Evolutionary conservation across 2,113 vertebrate genomes (phyloP).

Genomic region (Taxidea taxus): DNA sequence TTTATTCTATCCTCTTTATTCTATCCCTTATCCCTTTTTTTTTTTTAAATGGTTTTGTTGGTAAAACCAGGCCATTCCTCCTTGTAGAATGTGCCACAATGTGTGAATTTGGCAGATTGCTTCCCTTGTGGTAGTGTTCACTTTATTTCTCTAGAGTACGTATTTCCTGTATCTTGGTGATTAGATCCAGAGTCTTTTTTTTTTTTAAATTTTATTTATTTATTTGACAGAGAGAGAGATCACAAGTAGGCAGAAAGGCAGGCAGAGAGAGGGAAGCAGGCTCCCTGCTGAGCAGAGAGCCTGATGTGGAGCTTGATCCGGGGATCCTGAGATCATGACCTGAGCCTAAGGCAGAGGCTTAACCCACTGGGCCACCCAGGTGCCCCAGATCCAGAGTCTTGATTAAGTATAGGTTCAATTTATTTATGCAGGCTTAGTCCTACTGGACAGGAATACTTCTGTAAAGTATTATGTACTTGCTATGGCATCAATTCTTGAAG

Average conservation of each 20-base stretch:
- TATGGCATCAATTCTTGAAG: background rate
- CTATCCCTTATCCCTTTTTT: background rate
- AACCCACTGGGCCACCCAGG: too few relatives aligned
- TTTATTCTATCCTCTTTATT: too few relatives aligned
- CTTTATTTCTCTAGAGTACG: background rate
- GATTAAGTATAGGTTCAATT: background rate
- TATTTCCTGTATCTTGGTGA: background rate
- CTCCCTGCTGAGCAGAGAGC: too few relatives aligned
- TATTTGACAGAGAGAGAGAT: too few relatives aligned
- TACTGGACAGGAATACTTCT: background rate
- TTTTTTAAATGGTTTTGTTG: background rate
- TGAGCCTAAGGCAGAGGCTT: too few relatives aligned
- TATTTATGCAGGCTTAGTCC: background rate
- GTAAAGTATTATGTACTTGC: background rate
- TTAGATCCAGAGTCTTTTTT: background rate
- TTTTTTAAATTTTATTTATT: too few relatives aligned
- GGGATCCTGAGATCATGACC: too few relatives aligned
- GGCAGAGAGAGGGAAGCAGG: too few relatives aligned
- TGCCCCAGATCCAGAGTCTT: background rate
- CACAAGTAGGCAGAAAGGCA: too few relatives aligned
- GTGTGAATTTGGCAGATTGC: background rate
- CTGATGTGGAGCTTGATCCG: too few relatives aligned
- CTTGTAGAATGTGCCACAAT: background rate
- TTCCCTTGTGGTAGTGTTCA: background rate
- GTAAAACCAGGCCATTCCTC: background rate